Conservation (phyloP, 1,140 invertebrate genomes). For the Calliopsis andreniformis region DNA sequence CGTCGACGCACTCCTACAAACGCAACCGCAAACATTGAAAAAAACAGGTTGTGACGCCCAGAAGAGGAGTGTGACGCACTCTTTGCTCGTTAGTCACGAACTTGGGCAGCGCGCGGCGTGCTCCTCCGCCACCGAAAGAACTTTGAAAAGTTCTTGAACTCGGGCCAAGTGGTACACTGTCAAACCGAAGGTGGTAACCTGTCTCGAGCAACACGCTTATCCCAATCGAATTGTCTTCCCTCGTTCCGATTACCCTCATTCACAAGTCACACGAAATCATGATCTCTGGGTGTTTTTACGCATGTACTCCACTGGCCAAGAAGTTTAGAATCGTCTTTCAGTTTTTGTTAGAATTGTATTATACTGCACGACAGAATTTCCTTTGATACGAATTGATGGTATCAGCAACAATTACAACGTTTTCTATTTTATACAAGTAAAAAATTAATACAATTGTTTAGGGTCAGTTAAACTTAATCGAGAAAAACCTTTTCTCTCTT, state of each 20-base stretch:
- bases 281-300: background rate
- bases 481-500: no score
- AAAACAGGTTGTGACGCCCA: constrained; percentile 51
- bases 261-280: background rate
- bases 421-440: no score
- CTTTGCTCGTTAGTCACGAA: constrained; percentile 29
- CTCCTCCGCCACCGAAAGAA: constrained; percentile 4
- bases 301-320: no score
- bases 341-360: no score
- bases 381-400: no score
- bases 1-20: constrained; percentile 9
- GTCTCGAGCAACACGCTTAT: background rate
- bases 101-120: background rate
- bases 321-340: no score
- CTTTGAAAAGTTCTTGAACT: constrained; percentile 37
- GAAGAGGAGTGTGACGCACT: constrained; percentile 46
- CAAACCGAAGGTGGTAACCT: background rate
- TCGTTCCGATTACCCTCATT: background rate
- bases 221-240: background rate
- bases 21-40: constrained; percentile 36
- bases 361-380: no score
- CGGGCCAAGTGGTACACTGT: constrained; percentile 45
- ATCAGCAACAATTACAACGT: no score
- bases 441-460: no score
- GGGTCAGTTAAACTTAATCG: no score